A percentile compares a stretch with the other conserved stretches of the same genome.
Evolutionary conservation across 2,113 vertebrate genomes (phyloP).

Genomic region (Crypturellus undulatus): DNA sequence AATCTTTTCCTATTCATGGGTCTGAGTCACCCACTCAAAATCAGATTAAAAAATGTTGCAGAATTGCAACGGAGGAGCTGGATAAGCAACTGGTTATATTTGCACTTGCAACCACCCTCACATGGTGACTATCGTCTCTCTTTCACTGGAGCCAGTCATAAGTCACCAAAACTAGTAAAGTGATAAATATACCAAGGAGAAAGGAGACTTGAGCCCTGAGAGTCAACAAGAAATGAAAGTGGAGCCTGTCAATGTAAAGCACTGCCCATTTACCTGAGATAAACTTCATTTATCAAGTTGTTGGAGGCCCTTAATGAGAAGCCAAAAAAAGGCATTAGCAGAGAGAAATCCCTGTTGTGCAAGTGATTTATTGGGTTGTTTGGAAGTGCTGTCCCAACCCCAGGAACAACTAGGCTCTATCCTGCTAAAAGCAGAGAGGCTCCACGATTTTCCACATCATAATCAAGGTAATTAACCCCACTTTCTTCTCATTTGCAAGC

Average conservation of each 20-base stretch:
- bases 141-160: neutral
- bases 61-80: neutral
- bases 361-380: neutral
- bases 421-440: neutral
- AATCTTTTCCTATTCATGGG: too few relatives aligned
- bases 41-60: too few relatives aligned
- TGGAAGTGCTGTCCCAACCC: neutral
- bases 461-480: neutral
- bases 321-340: neutral
- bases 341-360: neutral
- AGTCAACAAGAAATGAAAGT: neutral
- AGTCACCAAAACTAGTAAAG: neutral
- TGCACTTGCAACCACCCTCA: neutral
- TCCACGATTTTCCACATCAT: neutral
- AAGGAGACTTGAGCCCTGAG: neutral
- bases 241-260: neutral
- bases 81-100: neutral
- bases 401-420: neutral
- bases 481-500: too few relatives aligned
- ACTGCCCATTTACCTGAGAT: neutral
- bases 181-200: neutral
- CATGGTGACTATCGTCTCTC: neutral
- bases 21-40: too few relatives aligned
- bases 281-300: neutral
- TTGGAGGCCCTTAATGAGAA: neutral